Conservation (phyloP, 2,113 vertebrate species). For the Callithrix jacchus region DNA sequence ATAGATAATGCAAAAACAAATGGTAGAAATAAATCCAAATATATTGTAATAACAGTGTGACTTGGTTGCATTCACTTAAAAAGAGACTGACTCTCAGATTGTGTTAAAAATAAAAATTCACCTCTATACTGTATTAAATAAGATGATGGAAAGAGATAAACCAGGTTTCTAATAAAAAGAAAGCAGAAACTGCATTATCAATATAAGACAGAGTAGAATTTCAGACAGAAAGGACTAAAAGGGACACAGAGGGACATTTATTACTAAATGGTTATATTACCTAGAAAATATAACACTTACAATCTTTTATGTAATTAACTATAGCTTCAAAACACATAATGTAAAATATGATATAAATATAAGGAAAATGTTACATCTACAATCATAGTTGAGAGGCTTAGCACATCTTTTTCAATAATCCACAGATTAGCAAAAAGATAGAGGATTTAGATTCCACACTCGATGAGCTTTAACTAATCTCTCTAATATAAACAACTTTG, state of each 20-base stretch:
- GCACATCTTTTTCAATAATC: not conserved
- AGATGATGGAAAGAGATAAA: not conserved
- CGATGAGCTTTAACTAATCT: not conserved
- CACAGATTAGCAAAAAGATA: slow-evolving; percentile 25
- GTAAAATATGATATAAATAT: slow-evolving; percentile 11
- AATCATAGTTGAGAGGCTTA: not conserved
- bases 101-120: not conserved
- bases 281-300: not conserved
- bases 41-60: not conserved
- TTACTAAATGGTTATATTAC: not conserved
- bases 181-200: not conserved
- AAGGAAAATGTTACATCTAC: not conserved
- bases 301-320: slow-evolving; percentile 7
- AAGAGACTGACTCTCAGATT: not conserved
- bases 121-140: not conserved
- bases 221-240: slow-evolving; percentile 38
- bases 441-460: not conserved
- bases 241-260: not conserved
- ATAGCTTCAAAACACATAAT: slow-evolving; percentile 5
- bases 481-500: slow-evolving; percentile 26
- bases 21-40: not conserved
- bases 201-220: not conserved
- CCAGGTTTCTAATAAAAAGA: not conserved
- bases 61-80: slow-evolving; percentile 13
- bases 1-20: not conserved